Percentiles rank a stretch among this genome's conserved stretches.
Evolutionary conservation across 2,797 vertebrate species (phyloP).

Genomic region (Sus cebifrons): DNA sequence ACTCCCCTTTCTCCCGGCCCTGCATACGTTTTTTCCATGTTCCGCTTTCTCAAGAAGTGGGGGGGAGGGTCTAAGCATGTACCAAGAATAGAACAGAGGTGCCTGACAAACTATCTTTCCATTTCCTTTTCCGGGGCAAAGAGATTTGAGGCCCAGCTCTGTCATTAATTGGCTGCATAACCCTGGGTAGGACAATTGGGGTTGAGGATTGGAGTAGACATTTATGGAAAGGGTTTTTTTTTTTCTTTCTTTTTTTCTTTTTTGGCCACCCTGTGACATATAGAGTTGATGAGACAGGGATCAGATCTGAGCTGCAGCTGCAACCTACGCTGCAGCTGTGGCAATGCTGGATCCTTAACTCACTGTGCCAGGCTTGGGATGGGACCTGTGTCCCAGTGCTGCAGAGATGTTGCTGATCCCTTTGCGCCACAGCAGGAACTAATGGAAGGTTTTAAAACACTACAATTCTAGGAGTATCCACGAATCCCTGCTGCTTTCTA

Average conservation of each 20-base stretch:
- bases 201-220: background rate
- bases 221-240: too few species aligned
- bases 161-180: constrained; percentile 1
- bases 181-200: background rate
- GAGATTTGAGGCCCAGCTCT: background rate
- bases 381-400: too few species aligned
- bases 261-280: too few species aligned
- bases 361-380: too few species aligned
- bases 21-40: background rate
- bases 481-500: background rate
- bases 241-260: too few species aligned
- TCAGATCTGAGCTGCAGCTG: too few species aligned
- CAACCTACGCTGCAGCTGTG: too few species aligned
- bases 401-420: too few species aligned
- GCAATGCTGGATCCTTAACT: too few species aligned
- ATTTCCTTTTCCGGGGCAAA: background rate
- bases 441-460: background rate
- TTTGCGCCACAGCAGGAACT: too few species aligned
- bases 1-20: background rate
- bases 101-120: background rate
- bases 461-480: background rate
- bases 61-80: background rate
- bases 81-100: background rate
- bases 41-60: background rate
- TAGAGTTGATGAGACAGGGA: too few species aligned